These are phyloP conservation scores for Drosophila diplacantha DNA, from an alignment of 2,888 invertebrate species.

Conservation along the genomic window DNA sequence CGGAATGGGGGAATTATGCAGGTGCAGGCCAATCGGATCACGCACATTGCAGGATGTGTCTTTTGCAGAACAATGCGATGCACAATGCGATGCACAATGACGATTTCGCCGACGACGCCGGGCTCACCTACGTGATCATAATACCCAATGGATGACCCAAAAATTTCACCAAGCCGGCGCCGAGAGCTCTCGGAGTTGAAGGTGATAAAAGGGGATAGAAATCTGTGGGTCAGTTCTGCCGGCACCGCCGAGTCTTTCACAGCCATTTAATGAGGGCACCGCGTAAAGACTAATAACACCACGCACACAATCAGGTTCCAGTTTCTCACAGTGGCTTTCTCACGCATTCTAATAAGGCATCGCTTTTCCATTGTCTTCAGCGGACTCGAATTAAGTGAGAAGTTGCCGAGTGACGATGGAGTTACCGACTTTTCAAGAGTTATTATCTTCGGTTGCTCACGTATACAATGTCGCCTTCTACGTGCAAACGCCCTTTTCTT, in stretches of 20 bases:
- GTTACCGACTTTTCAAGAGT: slow-evolving; percentile 19
- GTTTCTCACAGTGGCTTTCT: slow-evolving; percentile 34
- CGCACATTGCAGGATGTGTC: slow-evolving; percentile 53
- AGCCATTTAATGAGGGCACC: slow-evolving; percentile 39
- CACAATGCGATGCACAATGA: slow-evolving; percentile 19
- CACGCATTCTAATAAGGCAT: slow-evolving; percentile 60
- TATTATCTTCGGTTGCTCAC: slow-evolving; percentile 35
- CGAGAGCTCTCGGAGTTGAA: slow-evolving; percentile 10
- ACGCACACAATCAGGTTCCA: slow-evolving; percentile 30
- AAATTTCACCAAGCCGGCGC: slow-evolving; percentile 42
- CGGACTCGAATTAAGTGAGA: slow-evolving; percentile 66
- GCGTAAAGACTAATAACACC: slow-evolving; percentile 29
- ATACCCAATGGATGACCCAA: slow-evolving; percentile 70
- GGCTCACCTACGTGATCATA: slow-evolving; percentile 67
- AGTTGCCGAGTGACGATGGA: slow-evolving; percentile 40
- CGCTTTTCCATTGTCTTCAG: slow-evolving; percentile 61
- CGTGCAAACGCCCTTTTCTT: slow-evolving; percentile 28
- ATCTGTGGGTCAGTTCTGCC: slow-evolving; percentile 34
- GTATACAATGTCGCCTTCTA: slow-evolving; percentile 27
- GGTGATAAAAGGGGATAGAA: slow-evolving; percentile 34
- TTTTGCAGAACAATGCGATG: slow-evolving; percentile 17
- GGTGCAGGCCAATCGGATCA: slow-evolving; percentile 68
- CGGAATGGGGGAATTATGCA: slow-evolving; percentile 61
- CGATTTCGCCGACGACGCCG: slow-evolving; percentile 53
- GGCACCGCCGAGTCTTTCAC: slow-evolving; percentile 14